phyloP scores from a whole-genome alignment of 1,140 invertebrate genomes.

The Phocides pigmalion region DNA sequence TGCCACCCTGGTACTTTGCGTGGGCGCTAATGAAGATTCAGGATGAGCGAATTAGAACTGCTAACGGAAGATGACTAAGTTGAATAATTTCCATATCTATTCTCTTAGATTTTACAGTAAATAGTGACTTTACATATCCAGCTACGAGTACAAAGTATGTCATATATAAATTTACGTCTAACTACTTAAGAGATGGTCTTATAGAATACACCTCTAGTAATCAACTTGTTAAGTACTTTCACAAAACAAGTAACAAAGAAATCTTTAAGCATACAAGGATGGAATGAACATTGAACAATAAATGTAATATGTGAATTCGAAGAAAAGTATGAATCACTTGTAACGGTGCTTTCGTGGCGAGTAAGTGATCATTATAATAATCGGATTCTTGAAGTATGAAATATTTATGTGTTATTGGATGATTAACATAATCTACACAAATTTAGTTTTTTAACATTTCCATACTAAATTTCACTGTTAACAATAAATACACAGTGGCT shows the following conservation, averaged over 20 bases:
- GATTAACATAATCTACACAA: no score
- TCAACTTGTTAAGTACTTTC: background rate
- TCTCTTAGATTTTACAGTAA: no score
- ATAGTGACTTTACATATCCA: no score
- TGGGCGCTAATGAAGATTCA: constrained; percentile 14
- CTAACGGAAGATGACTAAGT: background rate
- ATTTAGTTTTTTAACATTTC: no score
- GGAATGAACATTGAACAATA: no score
- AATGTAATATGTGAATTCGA: constrained; percentile 1
- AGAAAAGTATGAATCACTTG: constrained; percentile 21
- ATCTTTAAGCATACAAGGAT: background rate
- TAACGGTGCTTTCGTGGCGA: constrained; percentile 14
- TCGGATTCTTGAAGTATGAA: constrained; percentile 2
- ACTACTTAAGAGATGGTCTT: no score
- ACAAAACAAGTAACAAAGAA: background rate
- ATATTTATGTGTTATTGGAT: background rate
- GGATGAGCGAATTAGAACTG: background rate
- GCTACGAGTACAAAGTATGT: no score
- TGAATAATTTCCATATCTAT: no score
- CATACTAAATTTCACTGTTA: no score
- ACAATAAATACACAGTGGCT: no score
- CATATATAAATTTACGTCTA: no score
- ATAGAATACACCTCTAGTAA: no score
- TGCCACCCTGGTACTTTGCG: constrained; percentile 21
- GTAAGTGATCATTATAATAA: constrained; percentile 8